A percentile compares a stretch with the other conserved stretches of the same genome.
These are phyloP conservation scores for Dufourea novaeangliae DNA, from an alignment of 1,140 invertebrate species.

Conservation along the genomic window DNA sequence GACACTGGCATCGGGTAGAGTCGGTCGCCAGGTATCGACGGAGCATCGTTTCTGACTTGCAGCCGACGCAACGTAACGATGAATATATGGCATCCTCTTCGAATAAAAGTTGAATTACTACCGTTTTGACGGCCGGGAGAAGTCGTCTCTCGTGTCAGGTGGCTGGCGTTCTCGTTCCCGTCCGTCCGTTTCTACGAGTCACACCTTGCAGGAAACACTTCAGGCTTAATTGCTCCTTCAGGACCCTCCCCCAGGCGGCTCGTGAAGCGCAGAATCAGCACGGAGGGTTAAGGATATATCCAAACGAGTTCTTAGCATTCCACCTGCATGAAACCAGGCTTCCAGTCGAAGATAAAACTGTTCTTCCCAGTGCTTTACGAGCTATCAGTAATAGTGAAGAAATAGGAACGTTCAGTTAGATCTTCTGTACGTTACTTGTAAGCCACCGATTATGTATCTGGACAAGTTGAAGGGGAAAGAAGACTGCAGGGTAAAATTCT, in stretches of 20 bases:
- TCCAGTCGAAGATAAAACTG: conserved; percentile 35
- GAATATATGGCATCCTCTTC: conserved; percentile 73
- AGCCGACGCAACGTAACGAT: conserved; percentile 60
- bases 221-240: conserved; percentile 77
- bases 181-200: conserved; percentile 74
- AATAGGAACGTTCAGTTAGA: no score
- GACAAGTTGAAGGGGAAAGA: no score
- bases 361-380: not conserved
- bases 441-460: no score
- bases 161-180: conserved; percentile 75
- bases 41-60: conserved; percentile 46
- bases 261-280: conserved; percentile 67
- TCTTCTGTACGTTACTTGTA: no score
- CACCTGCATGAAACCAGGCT: conserved; percentile 52
- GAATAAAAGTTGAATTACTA: conserved; percentile 78
- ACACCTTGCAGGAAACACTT: conserved; percentile 80
- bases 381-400: no score
- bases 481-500: no score
- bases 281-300: conserved; percentile 68
- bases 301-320: conserved; percentile 67
- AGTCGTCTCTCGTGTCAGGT: conserved; percentile 76
- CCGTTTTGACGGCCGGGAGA: conserved; percentile 71
- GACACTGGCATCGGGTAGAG: conserved; percentile 39
- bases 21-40: conserved; percentile 25
- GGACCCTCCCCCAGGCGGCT: conserved; percentile 62